Evolutionary conservation across 2,113 vertebrate genomes (phyloP).

Genomic region (Gadus chalcogrammus): DNA sequence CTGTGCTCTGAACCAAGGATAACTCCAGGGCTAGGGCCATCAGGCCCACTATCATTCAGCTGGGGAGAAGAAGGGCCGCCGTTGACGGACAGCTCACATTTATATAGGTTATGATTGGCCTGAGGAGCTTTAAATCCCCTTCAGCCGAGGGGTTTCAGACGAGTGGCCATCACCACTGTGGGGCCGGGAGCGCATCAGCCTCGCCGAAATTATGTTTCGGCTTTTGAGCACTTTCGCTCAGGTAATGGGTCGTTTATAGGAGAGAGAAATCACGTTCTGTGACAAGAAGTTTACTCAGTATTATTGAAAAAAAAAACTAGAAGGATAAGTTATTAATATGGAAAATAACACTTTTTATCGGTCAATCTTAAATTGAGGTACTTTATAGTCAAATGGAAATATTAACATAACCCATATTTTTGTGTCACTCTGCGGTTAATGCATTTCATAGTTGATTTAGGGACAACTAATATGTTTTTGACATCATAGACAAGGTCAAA

Average conservation of each 20-base stretch:
- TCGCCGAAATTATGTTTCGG: constrained; percentile 46
- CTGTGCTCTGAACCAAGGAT: constrained; percentile 33
- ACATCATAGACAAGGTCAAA: background rate
- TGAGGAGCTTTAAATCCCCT: constrained; percentile 45
- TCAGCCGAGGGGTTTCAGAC: constrained; percentile 46
- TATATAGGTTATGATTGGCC: constrained; percentile 34
- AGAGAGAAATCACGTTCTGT: constrained; percentile 29
- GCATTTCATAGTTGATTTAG: constrained; percentile 3
- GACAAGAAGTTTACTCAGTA: constrained; percentile 13
- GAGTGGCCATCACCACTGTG: constrained; percentile 52
- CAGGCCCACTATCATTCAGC: constrained; percentile 24
- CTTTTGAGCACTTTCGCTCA: constrained; percentile 48
- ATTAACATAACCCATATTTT: no score
- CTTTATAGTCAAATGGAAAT: no score
- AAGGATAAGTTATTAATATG: no score
- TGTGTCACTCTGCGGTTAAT: background rate
- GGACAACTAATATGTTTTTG: background rate
- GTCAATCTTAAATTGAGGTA: no score
- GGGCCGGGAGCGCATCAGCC: constrained; percentile 46
- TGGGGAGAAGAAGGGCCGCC: constrained; percentile 6
- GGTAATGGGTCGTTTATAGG: constrained; percentile 44
- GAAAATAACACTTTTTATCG: no score
- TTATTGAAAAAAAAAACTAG: no score
- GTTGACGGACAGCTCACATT: constrained; percentile 35
- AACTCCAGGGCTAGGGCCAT: constrained; percentile 10